phyloP scores from a whole-genome alignment of 2,113 vertebrate genomes.

The Callithrix jacchus region DNA sequence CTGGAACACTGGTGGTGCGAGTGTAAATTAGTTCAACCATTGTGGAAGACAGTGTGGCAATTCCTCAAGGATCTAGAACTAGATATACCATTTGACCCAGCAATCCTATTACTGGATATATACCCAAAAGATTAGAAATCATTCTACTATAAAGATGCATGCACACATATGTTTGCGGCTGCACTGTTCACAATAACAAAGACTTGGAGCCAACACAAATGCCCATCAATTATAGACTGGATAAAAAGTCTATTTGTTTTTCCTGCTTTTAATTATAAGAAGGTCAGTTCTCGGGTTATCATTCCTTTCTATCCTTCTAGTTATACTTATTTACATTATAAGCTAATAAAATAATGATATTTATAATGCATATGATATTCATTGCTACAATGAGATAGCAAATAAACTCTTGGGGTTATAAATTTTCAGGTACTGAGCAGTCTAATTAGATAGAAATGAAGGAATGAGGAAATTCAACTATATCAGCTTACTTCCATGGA shows the following conservation, averaged over 20 bases:
- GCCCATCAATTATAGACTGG: too few species aligned
- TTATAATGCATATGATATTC: slow-evolving; percentile 20
- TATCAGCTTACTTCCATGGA: neutral
- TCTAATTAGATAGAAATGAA: slow-evolving; percentile 60
- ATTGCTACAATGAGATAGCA: neutral
- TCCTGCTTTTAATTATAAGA: neutral
- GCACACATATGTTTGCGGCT: too few species aligned
- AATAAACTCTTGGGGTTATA: slow-evolving; percentile 1
- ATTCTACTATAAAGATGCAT: too few species aligned
- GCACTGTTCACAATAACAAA: too few species aligned
- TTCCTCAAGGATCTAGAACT: too few species aligned
- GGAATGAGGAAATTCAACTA: slow-evolving; percentile 38
- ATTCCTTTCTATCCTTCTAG: neutral
- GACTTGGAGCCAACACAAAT: too few species aligned
- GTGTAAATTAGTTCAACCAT: too few species aligned
- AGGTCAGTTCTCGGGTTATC: neutral
- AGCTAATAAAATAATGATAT: neutral
- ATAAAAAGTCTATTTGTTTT: neutral
- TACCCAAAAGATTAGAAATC: too few species aligned
- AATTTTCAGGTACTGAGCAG: slow-evolving; percentile 4
- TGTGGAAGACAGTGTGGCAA: too few species aligned
- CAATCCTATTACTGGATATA: too few species aligned
- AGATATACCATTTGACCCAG: too few species aligned
- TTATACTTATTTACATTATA: neutral
- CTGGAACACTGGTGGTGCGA: too few species aligned